These are phyloP conservation scores for Caenorhabditis sinica DNA, from an alignment of 2,888 invertebrate genomes.

Conservation along the genomic window DNA sequence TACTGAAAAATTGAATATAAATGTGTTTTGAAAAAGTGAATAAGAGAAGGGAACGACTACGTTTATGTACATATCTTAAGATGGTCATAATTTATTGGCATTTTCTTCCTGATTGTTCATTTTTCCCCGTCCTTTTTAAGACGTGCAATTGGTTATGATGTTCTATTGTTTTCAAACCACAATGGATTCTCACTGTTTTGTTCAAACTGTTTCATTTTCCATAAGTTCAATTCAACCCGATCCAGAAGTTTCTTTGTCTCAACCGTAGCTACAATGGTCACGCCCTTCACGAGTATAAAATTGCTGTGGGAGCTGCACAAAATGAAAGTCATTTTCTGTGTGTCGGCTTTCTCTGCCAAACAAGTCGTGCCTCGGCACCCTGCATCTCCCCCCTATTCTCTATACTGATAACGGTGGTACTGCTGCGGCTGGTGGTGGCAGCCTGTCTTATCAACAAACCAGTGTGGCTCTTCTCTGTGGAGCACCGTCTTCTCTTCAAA, in stretches of 20 bases:
- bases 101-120: no score
- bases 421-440: slow-evolving; percentile 37
- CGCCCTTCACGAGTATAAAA: slow-evolving; percentile 57
- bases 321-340: slow-evolving; percentile 43
- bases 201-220: neutral
- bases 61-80: no score
- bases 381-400: slow-evolving; percentile 26
- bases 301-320: slow-evolving; percentile 36
- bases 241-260: slow-evolving; percentile 19
- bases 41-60: no score
- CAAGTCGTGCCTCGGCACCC: slow-evolving; percentile 16
- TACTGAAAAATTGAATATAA: no score
- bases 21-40: no score
- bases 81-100: no score
- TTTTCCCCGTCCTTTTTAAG: no score
- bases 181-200: no score
- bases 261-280: slow-evolving; percentile 34
- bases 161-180: no score
- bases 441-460: slow-evolving; percentile 48
- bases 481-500: neutral
- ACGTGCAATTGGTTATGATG: no score
- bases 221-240: neutral
- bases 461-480: slow-evolving; percentile 13
- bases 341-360: slow-evolving; percentile 5
- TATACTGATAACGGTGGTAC: slow-evolving; percentile 36